Conservation (phyloP, 2,888 invertebrate genomes). For the Campaea margaritaria region DNA sequence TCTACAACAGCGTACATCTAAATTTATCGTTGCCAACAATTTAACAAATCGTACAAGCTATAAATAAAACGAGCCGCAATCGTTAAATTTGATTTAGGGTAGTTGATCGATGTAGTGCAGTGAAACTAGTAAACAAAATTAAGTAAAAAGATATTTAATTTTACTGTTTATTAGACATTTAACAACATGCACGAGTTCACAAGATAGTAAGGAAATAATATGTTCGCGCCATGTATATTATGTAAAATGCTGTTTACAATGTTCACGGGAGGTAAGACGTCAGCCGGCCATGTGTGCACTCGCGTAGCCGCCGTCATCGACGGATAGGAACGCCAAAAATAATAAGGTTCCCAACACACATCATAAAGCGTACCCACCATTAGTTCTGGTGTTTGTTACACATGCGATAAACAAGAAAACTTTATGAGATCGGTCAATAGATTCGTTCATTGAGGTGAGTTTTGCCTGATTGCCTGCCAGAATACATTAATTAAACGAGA, state of each 20-base stretch:
- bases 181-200: too few relatives aligned
- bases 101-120: neutral
- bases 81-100: conserved; percentile 2
- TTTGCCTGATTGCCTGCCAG: too few relatives aligned
- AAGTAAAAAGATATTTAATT: too few relatives aligned
- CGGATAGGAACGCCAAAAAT: conserved; percentile 59
- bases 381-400: neutral
- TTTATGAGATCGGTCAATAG: too few relatives aligned
- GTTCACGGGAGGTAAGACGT: conserved; percentile 50
- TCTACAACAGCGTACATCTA: neutral
- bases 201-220: neutral
- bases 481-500: too few relatives aligned
- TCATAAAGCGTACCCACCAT: conserved; percentile 27
- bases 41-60: conserved; percentile 12
- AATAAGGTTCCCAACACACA: conserved; percentile 46
- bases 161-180: too few relatives aligned
- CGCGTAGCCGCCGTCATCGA: conserved; percentile 45
- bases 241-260: conserved; percentile 31
- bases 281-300: conserved; percentile 60
- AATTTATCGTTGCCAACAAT: conserved; percentile 16
- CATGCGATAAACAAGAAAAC: too few relatives aligned
- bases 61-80: conserved; percentile 6
- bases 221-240: conserved; percentile 6
- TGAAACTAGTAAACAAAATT: neutral
- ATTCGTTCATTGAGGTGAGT: too few relatives aligned